Conservation (phyloP, 2,113 vertebrate species). For the Ceratotherium simum region DNA sequence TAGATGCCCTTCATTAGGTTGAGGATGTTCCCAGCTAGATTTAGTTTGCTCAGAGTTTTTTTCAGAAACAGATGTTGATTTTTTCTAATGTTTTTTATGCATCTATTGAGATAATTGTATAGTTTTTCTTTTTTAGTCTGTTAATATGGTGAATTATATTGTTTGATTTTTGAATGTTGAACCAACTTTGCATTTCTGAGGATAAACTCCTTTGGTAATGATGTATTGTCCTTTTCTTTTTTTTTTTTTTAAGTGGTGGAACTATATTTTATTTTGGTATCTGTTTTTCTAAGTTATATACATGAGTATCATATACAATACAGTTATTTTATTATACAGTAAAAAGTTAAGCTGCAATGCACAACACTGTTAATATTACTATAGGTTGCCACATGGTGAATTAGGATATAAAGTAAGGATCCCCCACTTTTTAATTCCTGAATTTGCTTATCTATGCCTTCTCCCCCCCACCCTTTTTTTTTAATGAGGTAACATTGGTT, state of each 20-base stretch:
- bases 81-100: not conserved
- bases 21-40: not conserved
- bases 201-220: not conserved
- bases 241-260: not conserved
- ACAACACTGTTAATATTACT: not conserved
- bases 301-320: not conserved
- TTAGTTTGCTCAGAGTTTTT: not conserved
- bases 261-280: not conserved
- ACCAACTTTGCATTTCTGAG: not conserved
- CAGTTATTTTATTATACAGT: not conserved
- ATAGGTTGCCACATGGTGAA: not conserved
- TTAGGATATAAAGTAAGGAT: not conserved
- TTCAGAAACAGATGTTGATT: not conserved
- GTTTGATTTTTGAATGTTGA: conserved; percentile 10
- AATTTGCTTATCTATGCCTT: not conserved
- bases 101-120: not conserved
- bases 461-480: too few relatives aligned
- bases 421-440: not conserved
- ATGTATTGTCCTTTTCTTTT: not conserved
- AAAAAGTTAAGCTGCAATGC: not conserved
- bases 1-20: not conserved
- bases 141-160: not conserved
- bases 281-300: not conserved
- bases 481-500: too few relatives aligned
- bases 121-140: not conserved